Evolutionary conservation across 2,797 vertebrate genomes (phyloP), one percentile per base, ranked within the genome.

Genomic region (Graptemys geographica): DNA sequence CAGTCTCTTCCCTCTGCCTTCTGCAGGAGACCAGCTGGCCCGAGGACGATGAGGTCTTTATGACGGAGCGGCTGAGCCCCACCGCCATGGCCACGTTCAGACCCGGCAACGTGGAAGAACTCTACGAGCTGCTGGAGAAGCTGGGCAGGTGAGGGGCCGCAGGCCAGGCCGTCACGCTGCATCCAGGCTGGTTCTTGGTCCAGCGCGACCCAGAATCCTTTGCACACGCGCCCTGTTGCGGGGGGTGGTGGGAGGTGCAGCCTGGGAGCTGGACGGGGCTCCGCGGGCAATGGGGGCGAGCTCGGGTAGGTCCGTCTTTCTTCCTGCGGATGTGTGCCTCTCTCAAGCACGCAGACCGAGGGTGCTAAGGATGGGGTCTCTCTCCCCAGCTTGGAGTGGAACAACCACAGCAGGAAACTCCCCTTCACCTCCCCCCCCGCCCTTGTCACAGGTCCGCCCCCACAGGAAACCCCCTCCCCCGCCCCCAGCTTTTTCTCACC

Each of bases 121-220:
- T 98, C 55, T 99, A 99, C 13, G 98, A 99, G 94, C 98, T 99
- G 11, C 98, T 98, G 76, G 98, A 98, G 51, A 96, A 97, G 51
- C 93, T 99, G 95, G 99, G 99, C 97, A 99, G 99, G 99, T 99
- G 96, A 98, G 89, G 0, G 4, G 5, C 31, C 11, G 31, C 44
- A 1, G 88, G 27, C 18, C 28, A 3, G 33, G 19, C 44, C 5
- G 19, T 27, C 76, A 16, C 51, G 16, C 33, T 65, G 62, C 16
- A 4, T n/a, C 33, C 33, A 4, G 3, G 33, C 62, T 16, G 18
- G 33, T 19, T 18, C 62, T 19, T n/a, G 33, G 33, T 65, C 33
- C 33, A 21, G 33, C 4, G 4, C 1, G 5, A n/a, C 33, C 33
- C 62, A n/a, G 59, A 16, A n/a, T n/a, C 33, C 33, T 65, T 19